Evolutionary conservation across 1,140 invertebrate genomes (phyloP).

Genomic region (Thaumetopoea pityocampa): DNA sequence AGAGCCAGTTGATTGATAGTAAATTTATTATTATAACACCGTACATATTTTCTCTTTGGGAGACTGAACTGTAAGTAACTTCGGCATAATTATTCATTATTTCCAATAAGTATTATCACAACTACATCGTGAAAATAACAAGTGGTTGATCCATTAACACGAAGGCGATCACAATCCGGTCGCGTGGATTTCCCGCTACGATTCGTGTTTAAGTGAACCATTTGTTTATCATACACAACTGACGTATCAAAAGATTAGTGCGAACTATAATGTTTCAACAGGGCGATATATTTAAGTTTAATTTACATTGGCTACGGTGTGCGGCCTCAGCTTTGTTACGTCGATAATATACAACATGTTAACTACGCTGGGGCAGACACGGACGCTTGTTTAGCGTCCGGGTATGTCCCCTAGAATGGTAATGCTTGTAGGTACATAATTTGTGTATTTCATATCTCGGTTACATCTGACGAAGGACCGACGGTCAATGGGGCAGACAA

Average conservation of each 20-base stretch:
- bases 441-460: slow-evolving; percentile 22
- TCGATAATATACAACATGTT: slow-evolving; percentile 70
- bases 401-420: slow-evolving; percentile 54
- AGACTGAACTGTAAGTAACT: slow-evolving; percentile 25
- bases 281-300: slow-evolving; percentile 36
- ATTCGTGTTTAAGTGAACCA: slow-evolving; percentile 66
- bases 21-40: too few species aligned
- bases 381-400: slow-evolving; percentile 59
- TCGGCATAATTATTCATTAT: slow-evolving; percentile 20
- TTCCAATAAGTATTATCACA: slow-evolving; percentile 22
- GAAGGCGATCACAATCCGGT: slow-evolving; percentile 62
- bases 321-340: slow-evolving; percentile 65
- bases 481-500: too few species aligned
- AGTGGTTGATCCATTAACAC: slow-evolving; percentile 61
- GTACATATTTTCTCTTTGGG: slow-evolving; percentile 9
- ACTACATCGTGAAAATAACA: slow-evolving; percentile 48
- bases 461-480: too few species aligned
- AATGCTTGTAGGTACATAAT: too few species aligned
- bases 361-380: slow-evolving; percentile 59
- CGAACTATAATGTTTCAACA: slow-evolving; percentile 34
- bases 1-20: too few species aligned
- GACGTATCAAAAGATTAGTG: slow-evolving; percentile 41
- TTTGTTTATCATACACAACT: slow-evolving; percentile 67
- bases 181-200: slow-evolving; percentile 71
- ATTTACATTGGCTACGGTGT: slow-evolving; percentile 38